These are phyloP conservation scores for Phodopus roborovskii DNA, from an alignment of 2,113 vertebrate species.

Conservation along the genomic window DNA sequence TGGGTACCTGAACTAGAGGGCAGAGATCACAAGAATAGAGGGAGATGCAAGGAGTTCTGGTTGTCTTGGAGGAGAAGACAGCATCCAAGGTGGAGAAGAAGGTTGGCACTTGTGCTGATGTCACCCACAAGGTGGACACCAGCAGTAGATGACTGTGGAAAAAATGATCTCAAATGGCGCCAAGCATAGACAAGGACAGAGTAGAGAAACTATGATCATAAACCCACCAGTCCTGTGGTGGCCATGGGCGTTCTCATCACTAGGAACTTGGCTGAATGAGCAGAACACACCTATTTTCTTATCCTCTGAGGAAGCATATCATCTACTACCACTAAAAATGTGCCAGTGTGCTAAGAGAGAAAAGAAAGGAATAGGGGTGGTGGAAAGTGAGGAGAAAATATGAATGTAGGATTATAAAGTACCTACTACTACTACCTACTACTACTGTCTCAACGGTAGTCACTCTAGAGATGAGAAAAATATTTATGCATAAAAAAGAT, in stretches of 20 bases:
- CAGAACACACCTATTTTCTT: background rate
- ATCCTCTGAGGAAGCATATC: background rate
- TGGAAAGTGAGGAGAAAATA: background rate
- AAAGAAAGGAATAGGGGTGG: background rate
- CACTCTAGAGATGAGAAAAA: background rate
- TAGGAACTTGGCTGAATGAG: background rate
- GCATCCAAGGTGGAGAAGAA: background rate
- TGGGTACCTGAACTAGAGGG: background rate
- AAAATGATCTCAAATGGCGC: background rate
- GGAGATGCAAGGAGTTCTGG: background rate
- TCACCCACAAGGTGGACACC: background rate
- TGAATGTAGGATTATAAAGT: background rate
- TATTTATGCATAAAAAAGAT: background rate
- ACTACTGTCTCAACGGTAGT: background rate
- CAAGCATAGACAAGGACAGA: background rate
- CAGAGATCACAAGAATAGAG: background rate
- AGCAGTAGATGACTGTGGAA: background rate
- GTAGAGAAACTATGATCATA: background rate
- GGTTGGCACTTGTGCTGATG: background rate
- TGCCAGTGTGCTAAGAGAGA: background rate
- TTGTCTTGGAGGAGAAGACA: background rate
- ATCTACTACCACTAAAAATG: background rate
- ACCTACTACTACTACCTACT: too few species aligned
- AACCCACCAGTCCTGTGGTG: background rate
- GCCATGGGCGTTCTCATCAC: background rate